Evolutionary conservation across 2,888 invertebrate species (phyloP).

Genomic region (Morinoia aosen): DNA sequence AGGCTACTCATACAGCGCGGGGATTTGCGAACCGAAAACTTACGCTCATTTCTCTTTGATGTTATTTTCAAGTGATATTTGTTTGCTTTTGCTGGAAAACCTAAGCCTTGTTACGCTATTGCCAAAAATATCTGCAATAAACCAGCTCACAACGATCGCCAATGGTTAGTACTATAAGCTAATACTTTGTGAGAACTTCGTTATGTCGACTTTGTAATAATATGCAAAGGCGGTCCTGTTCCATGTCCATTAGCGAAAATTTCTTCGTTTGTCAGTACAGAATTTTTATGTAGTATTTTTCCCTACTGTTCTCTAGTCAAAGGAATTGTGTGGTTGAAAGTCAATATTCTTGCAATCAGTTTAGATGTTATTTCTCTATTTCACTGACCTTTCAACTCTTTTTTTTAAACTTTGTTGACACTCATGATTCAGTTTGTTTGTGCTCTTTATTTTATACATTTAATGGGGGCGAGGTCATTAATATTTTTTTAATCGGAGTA

Average conservation of each 20-base stretch:
- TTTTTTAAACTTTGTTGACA: no score
- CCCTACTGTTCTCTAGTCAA: no score
- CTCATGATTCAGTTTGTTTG: no score
- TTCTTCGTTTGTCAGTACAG: no score
- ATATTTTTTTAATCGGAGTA: neutral
- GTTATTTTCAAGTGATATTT: neutral
- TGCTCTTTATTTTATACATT: no score
- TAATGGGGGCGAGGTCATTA: neutral
- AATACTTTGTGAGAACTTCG: neutral
- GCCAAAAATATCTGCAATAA: neutral
- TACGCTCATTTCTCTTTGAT: neutral
- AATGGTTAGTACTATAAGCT: neutral
- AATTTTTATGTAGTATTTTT: no score
- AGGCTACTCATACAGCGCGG: no score
- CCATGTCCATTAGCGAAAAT: neutral
- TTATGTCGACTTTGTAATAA: neutral
- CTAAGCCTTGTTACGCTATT: neutral
- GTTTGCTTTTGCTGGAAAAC: neutral
- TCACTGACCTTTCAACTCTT: no score
- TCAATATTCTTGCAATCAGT: no score
- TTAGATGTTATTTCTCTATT: no score
- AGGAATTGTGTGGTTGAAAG: no score
- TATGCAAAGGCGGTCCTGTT: neutral
- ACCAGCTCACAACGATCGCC: neutral
- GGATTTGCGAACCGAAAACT: neutral